phyloP scores from a whole-genome alignment of 2,797 vertebrate genomes.

The Macroramphosus scolopax region DNA sequence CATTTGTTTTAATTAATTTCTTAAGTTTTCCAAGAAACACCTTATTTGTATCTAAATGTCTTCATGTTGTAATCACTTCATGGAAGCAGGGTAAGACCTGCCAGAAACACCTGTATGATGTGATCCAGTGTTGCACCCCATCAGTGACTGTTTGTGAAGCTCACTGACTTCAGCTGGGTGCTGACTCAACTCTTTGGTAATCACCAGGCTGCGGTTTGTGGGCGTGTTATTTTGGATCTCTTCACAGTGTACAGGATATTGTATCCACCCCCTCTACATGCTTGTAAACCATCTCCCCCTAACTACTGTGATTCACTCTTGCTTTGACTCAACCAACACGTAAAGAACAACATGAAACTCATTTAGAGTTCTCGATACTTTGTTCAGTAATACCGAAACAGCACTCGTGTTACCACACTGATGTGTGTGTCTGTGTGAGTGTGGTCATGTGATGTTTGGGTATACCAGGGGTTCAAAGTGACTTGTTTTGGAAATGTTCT shows the following conservation, averaged over 20 bases:
- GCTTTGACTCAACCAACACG: slow-evolving; percentile 2
- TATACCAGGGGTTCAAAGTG: no score
- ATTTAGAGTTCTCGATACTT: no score
- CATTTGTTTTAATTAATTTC: no score
- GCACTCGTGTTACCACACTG: no score
- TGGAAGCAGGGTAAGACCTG: no score
- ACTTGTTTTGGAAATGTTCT: no score
- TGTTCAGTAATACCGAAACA: no score
- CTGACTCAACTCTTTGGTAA: slow-evolving; percentile 25
- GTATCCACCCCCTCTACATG: slow-evolving; percentile 7
- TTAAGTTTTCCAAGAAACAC: no score
- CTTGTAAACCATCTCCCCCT: slow-evolving; percentile 20
- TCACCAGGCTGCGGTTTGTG: slow-evolving; percentile 32
- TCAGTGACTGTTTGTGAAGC: no score
- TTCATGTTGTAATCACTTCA: no score
- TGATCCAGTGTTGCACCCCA: background rate
- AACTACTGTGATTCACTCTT: slow-evolving; percentile 14
- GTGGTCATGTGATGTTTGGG: background rate
- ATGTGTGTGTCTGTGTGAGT: background rate
- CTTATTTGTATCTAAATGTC: no score
- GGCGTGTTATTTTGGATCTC: slow-evolving; percentile 7
- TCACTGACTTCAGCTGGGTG: slow-evolving; percentile 9
- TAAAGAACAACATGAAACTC: slow-evolving; percentile 3
- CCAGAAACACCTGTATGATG: slow-evolving; percentile 19
- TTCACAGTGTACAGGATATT: slow-evolving; percentile 11